These are phyloP conservation scores for Erinaceus europaeus DNA, from an alignment of 2,113 vertebrate species.

Conservation along the genomic window DNA sequence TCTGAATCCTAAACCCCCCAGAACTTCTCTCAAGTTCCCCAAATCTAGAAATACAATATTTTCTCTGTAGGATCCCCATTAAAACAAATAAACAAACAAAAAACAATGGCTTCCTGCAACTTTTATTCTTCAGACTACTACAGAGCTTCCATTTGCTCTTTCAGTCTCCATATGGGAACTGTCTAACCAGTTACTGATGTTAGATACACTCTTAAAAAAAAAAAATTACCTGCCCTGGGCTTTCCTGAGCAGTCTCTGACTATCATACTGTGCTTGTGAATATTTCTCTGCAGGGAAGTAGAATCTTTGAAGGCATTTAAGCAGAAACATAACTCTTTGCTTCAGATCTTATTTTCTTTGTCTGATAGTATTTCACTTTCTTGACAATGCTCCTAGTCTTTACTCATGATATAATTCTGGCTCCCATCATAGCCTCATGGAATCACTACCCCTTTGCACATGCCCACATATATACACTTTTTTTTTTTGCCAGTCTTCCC, in stretches of 20 bases:
- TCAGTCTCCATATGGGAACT: too few relatives aligned
- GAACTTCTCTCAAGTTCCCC: not conserved
- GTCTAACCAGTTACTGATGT: accelerated
- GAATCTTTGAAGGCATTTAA: not conserved
- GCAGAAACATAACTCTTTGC: not conserved
- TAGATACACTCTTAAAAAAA: not conserved
- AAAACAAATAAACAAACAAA: too few relatives aligned
- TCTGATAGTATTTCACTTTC: not conserved
- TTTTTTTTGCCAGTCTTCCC: too few relatives aligned
- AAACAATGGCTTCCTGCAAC: accelerated
- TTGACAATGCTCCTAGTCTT: not conserved
- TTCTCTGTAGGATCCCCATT: not conserved
- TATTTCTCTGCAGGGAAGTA: not conserved
- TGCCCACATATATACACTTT: too few relatives aligned
- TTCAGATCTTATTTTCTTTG: not conserved
- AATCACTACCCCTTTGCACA: too few relatives aligned
- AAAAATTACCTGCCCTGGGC: not conserved
- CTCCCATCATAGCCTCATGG: not conserved
- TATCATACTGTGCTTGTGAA: not conserved
- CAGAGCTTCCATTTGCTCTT: not conserved
- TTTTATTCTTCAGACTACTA: not conserved
- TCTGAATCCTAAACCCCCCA: not conserved
- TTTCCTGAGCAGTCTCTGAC: not conserved
- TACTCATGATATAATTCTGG: not conserved
- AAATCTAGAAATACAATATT: not conserved